phyloP scores from a whole-genome alignment of 2,888 invertebrate genomes.

The Lithophane leautieri region DNA sequence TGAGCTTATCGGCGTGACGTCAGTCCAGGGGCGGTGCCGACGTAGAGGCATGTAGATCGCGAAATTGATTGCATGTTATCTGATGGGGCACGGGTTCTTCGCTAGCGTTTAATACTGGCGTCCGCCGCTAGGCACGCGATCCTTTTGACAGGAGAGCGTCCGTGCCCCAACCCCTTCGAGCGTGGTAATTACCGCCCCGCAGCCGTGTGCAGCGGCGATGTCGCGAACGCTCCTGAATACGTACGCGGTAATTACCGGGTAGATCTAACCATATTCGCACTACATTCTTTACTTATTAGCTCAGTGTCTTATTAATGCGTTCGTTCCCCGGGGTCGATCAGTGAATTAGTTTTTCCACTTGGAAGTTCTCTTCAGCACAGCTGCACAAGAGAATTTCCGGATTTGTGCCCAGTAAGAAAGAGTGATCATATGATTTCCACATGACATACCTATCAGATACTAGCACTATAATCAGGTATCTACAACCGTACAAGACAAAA shows the following conservation, averaged over 20 bases:
- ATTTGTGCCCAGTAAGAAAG: not conserved
- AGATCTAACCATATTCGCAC: slow-evolving; percentile 57
- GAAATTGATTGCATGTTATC: slow-evolving; percentile 90
- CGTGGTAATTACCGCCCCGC: slow-evolving; percentile 86
- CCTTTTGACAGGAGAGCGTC: slow-evolving; percentile 89
- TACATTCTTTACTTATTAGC: slow-evolving; percentile 34
- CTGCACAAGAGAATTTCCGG: not conserved
- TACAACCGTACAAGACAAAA: not conserved
- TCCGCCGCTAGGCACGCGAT: slow-evolving; percentile 87
- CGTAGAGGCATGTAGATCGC: slow-evolving; percentile 90
- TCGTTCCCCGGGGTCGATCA: not conserved
- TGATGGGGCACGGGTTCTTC: slow-evolving; percentile 89
- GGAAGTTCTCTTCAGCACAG: not conserved
- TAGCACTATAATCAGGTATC: not conserved
- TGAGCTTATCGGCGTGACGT: slow-evolving; percentile 87
- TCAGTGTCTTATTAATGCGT: slow-evolving; percentile 5
- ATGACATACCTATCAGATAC: not conserved
- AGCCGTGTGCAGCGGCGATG: slow-evolving; percentile 87
- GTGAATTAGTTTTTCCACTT: not conserved
- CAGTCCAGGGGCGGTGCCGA: slow-evolving; percentile 88
- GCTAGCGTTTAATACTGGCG: slow-evolving; percentile 89
- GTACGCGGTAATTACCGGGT: slow-evolving; percentile 60
- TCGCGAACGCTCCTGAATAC: slow-evolving; percentile 78
- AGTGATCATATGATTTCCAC: not conserved
- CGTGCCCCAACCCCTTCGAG: slow-evolving; percentile 82